Base-by-base conservation (phyloP, 2,797 vertebrate genomes). In the Peromyscus attwateri region DNA sequence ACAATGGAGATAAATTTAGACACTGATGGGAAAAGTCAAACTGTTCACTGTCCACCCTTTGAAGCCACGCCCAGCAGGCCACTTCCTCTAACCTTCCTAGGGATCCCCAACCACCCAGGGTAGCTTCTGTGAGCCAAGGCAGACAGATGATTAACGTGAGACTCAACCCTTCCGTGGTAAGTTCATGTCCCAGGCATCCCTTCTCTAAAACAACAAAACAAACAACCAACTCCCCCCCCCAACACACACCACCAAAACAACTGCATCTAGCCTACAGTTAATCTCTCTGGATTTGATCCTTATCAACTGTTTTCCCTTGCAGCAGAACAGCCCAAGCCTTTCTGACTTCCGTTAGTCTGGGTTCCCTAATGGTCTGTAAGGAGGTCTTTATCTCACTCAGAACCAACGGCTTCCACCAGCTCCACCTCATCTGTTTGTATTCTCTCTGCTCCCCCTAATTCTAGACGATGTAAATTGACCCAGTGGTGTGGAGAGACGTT, bases 1-100 rank as follows among this genome's bases (percentile, higher is more conserved):
- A 99, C 99, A 99, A 99, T 99, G 95, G 98, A 98, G 98, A 98
- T 98, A 99, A 99, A 99, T 99, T 98, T 99, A 99, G 99, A 98
- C 95, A 95, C 98, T 89, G 98, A 98, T 99, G 99, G 99, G 99
- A 99, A 99, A 99, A 98, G 96, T 98, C 97, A 97, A 98, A 95
- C 98, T 98, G 98, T 66, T 94, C 96, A 64, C 98, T 95, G 99
- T 99, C 99, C 98, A 99, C 99, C 98, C 96, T 98, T 97, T 98
- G 98, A 98, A 99, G 98, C 92, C 60, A 99, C 98, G 16, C 99
- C 99, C 98, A 98, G 97, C 93, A 95, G 96, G 95, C 90, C 43
- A 71, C 97, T 99, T 99, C 99, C 99, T 99, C 98, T 98, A 98
- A 97, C 87, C 97, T 98, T 98, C 97, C 96, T 97, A 97, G 98